These are phyloP conservation scores for Drosophila mulleri DNA, from an alignment of 2,888 invertebrate species.

Conservation along the genomic window DNA sequence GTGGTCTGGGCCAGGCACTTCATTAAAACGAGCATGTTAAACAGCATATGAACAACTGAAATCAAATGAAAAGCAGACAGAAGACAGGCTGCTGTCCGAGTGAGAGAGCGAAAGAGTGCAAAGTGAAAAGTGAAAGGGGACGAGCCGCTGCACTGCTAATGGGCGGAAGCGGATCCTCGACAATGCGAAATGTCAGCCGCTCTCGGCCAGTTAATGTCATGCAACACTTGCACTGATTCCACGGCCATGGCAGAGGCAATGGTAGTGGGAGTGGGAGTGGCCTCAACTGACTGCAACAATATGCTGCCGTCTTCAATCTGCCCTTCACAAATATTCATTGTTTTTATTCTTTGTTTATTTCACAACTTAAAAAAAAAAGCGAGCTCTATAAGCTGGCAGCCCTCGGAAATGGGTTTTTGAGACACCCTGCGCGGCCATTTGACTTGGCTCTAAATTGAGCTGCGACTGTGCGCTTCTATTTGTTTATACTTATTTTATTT, in stretches of 20 bases:
- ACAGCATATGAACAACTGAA: conserved; percentile 38
- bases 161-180: conserved; percentile 31
- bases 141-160: conserved; percentile 8
- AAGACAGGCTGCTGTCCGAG: conserved; percentile 27
- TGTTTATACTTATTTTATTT: conserved; percentile 79
- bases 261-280: background rate
- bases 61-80: conserved; percentile 45
- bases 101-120: no score
- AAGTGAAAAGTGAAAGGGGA: background rate
- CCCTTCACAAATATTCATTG: conserved; percentile 9
- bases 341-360: conserved; percentile 8
- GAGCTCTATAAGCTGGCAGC: conserved; percentile 23
- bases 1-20: conserved; percentile 48
- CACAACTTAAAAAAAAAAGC: conserved; percentile 34
- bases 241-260: background rate
- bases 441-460: conserved; percentile 59
- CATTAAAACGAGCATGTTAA: conserved; percentile 57
- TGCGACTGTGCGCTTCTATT: conserved; percentile 63
- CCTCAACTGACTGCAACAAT: conserved; percentile 42
- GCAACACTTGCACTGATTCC: conserved; percentile 43
- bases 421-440: conserved; percentile 47
- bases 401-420: conserved; percentile 3
- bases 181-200: conserved; percentile 39
- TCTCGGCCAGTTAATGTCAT: conserved; percentile 32
- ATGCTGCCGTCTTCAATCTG: conserved; percentile 27